These are phyloP conservation scores for Heliornis fulica DNA, from an alignment of 2,113 vertebrate species.

Conservation along the genomic window DNA sequence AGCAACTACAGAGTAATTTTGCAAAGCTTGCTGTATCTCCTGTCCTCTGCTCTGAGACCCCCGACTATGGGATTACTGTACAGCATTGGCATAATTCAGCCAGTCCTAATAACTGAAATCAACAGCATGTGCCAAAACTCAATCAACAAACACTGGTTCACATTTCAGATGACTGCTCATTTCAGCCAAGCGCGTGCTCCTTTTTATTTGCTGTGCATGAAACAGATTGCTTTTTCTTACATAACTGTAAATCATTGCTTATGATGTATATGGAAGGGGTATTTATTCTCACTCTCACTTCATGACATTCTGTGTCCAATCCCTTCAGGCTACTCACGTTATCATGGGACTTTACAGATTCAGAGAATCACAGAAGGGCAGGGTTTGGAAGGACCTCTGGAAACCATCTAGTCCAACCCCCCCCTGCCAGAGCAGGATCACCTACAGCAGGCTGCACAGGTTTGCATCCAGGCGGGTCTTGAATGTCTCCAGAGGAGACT, in stretches of 20 bases:
- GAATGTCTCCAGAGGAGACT: too few relatives aligned
- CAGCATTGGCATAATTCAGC: not conserved
- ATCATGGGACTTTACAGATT: too few relatives aligned
- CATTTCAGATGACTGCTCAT: not conserved
- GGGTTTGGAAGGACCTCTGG: too few relatives aligned
- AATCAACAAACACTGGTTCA: not conserved
- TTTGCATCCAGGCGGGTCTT: too few relatives aligned
- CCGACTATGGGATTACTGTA: not conserved
- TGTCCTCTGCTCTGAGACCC: not conserved
- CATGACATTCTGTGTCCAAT: not conserved
- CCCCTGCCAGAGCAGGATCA: too few relatives aligned
- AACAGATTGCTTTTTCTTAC: not conserved
- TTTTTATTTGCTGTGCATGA: not conserved
- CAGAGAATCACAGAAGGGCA: too few relatives aligned
- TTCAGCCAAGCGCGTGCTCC: not conserved
- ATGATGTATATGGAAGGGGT: not conserved
- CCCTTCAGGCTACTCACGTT: not conserved
- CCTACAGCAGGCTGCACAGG: too few relatives aligned
- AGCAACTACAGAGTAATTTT: not conserved
- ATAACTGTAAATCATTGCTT: not conserved
- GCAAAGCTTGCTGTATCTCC: not conserved
- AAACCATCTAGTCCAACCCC: too few relatives aligned
- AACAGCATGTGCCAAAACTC: not conserved
- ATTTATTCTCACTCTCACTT: not conserved
- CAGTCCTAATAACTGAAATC: not conserved